Conservation (phyloP, 2,888 invertebrate species). For the Clitarchus hookeri region DNA sequence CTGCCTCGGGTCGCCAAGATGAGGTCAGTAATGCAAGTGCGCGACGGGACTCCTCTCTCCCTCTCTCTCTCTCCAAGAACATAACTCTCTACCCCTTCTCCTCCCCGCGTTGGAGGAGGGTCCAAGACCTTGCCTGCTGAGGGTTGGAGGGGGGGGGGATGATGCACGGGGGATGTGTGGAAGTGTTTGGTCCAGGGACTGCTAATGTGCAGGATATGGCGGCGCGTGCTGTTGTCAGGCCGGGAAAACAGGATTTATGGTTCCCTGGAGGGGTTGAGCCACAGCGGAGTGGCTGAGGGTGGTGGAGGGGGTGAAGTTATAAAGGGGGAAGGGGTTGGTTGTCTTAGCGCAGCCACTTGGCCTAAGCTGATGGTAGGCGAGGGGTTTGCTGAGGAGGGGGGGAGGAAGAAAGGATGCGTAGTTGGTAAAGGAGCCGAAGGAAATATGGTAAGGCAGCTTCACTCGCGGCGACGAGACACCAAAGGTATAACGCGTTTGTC, state of each 20-base stretch:
- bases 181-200: constrained; percentile 2
- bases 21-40: neutral
- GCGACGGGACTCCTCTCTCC: neutral
- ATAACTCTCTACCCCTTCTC: neutral
- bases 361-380: too few species aligned
- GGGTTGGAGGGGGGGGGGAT: neutral
- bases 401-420: too few species aligned
- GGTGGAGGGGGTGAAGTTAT: neutral
- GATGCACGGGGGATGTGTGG: neutral
- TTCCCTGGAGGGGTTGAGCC: neutral
- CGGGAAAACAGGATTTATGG: constrained; percentile 5
- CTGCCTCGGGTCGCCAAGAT: neutral
- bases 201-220: neutral
- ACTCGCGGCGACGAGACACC: too few species aligned
- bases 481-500: too few species aligned
- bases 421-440: too few species aligned
- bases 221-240: constrained; percentile 14
- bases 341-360: neutral
- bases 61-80: neutral
- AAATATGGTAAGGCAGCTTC: too few species aligned
- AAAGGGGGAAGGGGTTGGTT: neutral
- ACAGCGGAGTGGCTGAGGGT: neutral
- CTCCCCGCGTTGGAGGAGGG: neutral
- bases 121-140: too few species aligned
- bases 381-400: too few species aligned